Base-by-base conservation (phyloP, 2,888 invertebrate species). In the Ametastegia equiseti region DNA sequence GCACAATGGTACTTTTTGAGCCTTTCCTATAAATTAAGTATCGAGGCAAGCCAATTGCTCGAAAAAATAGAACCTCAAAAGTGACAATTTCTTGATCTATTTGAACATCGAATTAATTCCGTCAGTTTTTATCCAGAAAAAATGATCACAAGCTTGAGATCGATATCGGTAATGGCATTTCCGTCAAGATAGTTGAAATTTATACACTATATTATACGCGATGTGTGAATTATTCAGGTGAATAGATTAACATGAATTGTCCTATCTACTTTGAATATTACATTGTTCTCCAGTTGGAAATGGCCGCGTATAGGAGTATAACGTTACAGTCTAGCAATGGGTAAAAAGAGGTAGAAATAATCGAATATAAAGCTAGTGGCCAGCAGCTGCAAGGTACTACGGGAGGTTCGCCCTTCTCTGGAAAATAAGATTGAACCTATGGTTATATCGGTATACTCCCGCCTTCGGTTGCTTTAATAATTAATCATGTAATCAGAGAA, bases 401-500 rank as follows among this genome's bases (percentile, higher is more conserved):
- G n/a, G 54, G 23, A 19, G 2, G 9, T 54, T 54, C 54, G 11
- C 54, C 23, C 23, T 54, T 9, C 19, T 54, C 11, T 9, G 19
- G 23, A 54, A n/a, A 15, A 15, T 4, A 63, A 30, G 30, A 30
- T 33, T 27, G 15, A 63, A 33, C 60, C 13, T 15, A 0, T 19
- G 50, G 50, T 50, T 50, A 50, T 63, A 63, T 63, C 60, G 33
- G 63, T 1, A n/a, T n/a, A 63, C 63, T 33, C 63, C 0, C 19
- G 63, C 33, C 63, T 33, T 54, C 19, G 19, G n/a, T 33, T 63
- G 63, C 15, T 30, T 27, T 7, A 63, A 63, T 63, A 63, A 63
- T 63, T 63, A 63, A 63, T 63, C 33, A 63, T 33, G 33, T 63
- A 33, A 63, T 63, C 33, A 63, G 33, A 63, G 63, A 30, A 2